These are phyloP conservation scores for Trichogramma dendrolimi DNA, from an alignment of 2,888 invertebrate species.

Conservation along the genomic window DNA sequence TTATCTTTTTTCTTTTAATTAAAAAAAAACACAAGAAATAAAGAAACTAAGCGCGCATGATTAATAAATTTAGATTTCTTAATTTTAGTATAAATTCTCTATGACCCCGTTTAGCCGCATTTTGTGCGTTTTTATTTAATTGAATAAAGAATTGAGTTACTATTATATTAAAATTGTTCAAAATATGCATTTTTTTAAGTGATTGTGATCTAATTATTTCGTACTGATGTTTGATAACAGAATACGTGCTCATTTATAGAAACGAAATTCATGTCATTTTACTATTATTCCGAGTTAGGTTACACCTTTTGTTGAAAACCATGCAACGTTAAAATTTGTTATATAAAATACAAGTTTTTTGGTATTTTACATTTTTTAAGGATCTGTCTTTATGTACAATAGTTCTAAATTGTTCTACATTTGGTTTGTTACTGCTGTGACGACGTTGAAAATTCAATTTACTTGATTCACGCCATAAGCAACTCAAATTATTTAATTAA, in stretches of 20 bases:
- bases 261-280: conserved; percentile 21
- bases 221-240: conserved; percentile 20
- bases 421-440: too few relatives aligned
- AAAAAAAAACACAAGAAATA: conserved; percentile 27
- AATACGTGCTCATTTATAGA: conserved; percentile 18
- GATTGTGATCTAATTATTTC: conserved; percentile 29
- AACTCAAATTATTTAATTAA: too few relatives aligned
- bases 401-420: too few relatives aligned
- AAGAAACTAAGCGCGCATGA: conserved; percentile 22
- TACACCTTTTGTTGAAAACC: too few relatives aligned
- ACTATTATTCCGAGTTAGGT: neutral
- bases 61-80: conserved; percentile 24
- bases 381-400: neutral
- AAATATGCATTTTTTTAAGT: conserved; percentile 29
- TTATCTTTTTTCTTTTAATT: conserved; percentile 29
- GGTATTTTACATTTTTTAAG: conserved; percentile 6
- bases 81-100: conserved; percentile 32
- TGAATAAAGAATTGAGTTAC: conserved; percentile 16
- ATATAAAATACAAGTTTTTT: too few relatives aligned
- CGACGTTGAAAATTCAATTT: too few relatives aligned
- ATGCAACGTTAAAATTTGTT: too few relatives aligned
- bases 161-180: conserved; percentile 25
- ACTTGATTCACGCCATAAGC: too few relatives aligned
- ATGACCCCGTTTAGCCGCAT: conserved; percentile 20
- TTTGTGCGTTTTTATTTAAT: conserved; percentile 18